phyloP scores from a whole-genome alignment of 1,140 invertebrate species.

The Plodia interpunctella region DNA sequence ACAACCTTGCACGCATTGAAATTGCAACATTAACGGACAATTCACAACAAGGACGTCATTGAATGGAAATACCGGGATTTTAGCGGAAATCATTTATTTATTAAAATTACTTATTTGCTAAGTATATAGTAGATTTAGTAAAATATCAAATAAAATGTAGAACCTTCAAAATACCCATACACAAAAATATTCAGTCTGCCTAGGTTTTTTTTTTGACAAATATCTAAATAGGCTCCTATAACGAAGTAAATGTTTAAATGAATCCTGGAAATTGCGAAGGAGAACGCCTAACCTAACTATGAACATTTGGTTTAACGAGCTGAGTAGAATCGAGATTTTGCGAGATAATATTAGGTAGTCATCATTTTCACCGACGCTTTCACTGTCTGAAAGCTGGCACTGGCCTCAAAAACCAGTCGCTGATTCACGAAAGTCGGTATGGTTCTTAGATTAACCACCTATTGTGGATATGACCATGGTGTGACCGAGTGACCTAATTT shows the following conservation, averaged over 20 bases:
- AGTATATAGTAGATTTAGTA: no score
- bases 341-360: not conserved
- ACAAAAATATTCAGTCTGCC: no score
- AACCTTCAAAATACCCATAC: no score
- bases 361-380: not conserved
- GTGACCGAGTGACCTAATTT: not conserved
- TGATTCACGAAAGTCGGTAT: not conserved
- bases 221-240: no score
- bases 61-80: not conserved
- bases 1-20: conserved; percentile 8
- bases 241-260: no score
- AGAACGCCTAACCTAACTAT: no score
- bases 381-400: conserved; percentile 1
- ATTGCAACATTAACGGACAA: not conserved
- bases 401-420: not conserved
- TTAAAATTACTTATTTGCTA: no score
- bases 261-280: no score
- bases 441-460: not conserved
- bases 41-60: conserved; percentile 4
- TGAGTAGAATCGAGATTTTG: not conserved
- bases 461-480: conserved; percentile 1
- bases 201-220: no score
- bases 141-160: no score
- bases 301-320: no score
- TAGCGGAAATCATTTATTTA: conserved; percentile 1